phyloP scores from a whole-genome alignment of 2,113 vertebrate species.

The Suncus etruscus region DNA sequence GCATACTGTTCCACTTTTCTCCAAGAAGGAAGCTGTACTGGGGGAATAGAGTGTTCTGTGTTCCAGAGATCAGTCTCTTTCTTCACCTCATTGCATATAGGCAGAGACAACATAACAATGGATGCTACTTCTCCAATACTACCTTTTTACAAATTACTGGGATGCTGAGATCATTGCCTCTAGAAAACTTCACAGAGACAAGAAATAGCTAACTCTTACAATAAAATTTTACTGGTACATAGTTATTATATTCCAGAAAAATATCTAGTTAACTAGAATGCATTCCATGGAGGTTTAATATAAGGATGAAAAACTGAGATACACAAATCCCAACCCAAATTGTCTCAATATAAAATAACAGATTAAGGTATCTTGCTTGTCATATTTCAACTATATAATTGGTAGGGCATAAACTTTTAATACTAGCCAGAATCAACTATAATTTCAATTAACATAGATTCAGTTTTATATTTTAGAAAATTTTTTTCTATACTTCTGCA shows the following conservation, averaged over 20 bases:
- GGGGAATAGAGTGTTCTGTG: background rate
- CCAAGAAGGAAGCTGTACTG: background rate
- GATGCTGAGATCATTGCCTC: background rate
- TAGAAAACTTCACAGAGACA: conserved; percentile 20
- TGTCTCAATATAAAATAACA: background rate
- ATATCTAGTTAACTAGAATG: background rate
- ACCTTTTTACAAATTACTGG: background rate
- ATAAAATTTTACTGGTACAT: background rate
- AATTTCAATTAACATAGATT: background rate
- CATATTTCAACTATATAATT: background rate
- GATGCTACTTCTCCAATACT: background rate
- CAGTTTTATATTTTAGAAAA: background rate
- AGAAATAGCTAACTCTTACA: background rate
- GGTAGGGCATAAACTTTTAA: conserved; percentile 2
- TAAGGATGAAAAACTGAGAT: conserved; percentile 22
- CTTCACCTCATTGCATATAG: background rate
- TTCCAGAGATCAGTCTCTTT: background rate
- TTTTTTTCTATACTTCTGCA: background rate
- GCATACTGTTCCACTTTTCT: no score
- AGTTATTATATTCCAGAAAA: background rate
- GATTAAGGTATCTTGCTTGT: conserved; percentile 4
- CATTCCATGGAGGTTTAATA: background rate
- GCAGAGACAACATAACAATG: background rate
- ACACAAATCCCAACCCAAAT: background rate
- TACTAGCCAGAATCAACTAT: background rate